phyloP scores from a whole-genome alignment of 23 tunicate species.

The Ciona savignyi region DNA sequence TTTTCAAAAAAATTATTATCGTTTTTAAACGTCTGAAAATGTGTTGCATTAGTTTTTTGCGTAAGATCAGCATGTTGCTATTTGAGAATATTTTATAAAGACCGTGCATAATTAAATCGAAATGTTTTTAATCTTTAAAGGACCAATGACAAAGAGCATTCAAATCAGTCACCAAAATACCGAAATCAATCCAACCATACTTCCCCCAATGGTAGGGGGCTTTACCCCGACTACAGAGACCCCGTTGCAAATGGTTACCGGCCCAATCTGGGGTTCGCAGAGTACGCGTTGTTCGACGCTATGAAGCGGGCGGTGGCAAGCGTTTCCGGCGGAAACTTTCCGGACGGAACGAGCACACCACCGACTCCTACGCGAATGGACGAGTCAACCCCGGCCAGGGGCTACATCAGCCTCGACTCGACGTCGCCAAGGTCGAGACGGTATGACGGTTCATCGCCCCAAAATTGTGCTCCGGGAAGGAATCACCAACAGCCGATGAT shows the following conservation, averaged over 20 bases:
- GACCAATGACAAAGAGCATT: no score
- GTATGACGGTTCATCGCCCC: slow-evolving; percentile 9
- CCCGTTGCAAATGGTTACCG: slow-evolving; percentile 3
- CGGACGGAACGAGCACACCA: background rate
- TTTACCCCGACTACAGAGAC: background rate
- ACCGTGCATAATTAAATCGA: no score
- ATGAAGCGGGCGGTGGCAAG: slow-evolving; percentile 43
- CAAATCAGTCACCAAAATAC: no score
- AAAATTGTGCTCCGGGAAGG: background rate
- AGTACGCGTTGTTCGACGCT: slow-evolving; percentile 37
- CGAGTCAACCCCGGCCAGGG: background rate
- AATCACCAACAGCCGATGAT: slow-evolving; percentile 53
- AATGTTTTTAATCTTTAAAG: no score
- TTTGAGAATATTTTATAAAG: no score
- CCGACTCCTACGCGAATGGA: background rate
- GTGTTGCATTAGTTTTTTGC: no score
- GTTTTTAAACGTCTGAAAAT: no score
- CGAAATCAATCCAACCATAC: no score
- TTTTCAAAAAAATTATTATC: no score
- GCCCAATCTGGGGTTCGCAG: slow-evolving; percentile 21
- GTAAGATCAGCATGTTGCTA: no score
- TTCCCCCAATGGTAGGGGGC: background rate
- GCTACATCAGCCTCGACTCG: slow-evolving; percentile 40
- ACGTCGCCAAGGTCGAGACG: slow-evolving; percentile 14
- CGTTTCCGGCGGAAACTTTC: slow-evolving; percentile 5